Evolutionary conservation across 2,888 invertebrate species (phyloP).

Genomic region (Rapana venosa): DNA sequence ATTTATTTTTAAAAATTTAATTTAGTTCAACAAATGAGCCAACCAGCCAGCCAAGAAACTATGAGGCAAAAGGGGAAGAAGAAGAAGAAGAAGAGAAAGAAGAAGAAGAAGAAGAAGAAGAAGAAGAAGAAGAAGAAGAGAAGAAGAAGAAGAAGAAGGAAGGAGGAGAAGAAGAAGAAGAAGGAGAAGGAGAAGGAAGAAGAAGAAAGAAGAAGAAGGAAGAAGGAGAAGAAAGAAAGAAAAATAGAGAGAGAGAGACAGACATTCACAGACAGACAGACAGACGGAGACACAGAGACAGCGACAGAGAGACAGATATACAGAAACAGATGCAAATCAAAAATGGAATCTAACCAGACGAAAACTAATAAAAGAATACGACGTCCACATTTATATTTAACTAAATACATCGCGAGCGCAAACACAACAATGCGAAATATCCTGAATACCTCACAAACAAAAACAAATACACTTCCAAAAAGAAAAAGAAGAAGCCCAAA

Average conservation of each 20-base stretch:
- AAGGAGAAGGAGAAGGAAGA: background rate
- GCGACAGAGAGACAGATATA: background rate
- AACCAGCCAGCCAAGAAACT: too few species aligned
- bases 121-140: background rate
- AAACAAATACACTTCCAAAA: too few species aligned
- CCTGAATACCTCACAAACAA: too few species aligned
- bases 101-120: background rate
- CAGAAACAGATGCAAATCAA: background rate
- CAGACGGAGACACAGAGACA: background rate
- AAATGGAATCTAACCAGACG: background rate
- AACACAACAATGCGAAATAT: too few species aligned
- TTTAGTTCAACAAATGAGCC: too few species aligned
- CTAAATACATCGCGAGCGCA: too few species aligned
- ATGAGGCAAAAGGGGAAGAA: background rate
- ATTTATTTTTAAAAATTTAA: too few species aligned
- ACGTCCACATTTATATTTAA: too few species aligned
- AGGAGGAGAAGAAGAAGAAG: background rate
- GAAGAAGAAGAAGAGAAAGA: background rate
- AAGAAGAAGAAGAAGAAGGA: background rate
- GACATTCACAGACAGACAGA: background rate
- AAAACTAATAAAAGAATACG: too few species aligned
- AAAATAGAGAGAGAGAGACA: background rate
- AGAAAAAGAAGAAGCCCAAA: too few species aligned
- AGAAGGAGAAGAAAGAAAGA: background rate
- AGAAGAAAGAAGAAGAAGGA: background rate